Conservation (phyloP, 1,140 invertebrate genomes). For the Ericerus pela region DNA sequence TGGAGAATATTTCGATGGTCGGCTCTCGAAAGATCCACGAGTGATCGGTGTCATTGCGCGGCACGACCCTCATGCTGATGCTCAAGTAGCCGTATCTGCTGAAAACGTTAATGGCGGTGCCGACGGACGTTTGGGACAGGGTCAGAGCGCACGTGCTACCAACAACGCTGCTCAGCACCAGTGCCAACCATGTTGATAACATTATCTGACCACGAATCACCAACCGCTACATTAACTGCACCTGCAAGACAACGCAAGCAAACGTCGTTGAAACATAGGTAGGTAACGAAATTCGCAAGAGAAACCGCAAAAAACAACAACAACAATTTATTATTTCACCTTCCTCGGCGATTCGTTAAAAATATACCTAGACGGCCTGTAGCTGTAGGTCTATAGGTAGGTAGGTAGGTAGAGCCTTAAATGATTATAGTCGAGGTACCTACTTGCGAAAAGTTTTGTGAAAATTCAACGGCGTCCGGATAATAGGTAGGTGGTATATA, state of each 20-base stretch:
- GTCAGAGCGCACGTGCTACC: neutral
- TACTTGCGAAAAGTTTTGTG: too few relatives aligned
- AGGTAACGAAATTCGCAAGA: too few relatives aligned
- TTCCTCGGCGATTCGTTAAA: too few relatives aligned
- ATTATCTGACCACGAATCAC: neutral
- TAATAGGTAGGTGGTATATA: too few relatives aligned
- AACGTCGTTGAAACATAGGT: too few relatives aligned
- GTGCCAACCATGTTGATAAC: slow-evolving; percentile 7
- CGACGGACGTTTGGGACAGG: slow-evolving; percentile 41
- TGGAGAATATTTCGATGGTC: slow-evolving; percentile 56
- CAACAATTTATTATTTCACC: too few relatives aligned
- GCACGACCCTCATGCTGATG: slow-evolving; percentile 68
- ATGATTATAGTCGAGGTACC: too few relatives aligned
- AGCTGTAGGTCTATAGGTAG: too few relatives aligned
- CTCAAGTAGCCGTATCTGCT: slow-evolving; percentile 61
- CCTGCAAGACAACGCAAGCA: neutral
- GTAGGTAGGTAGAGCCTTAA: too few relatives aligned
- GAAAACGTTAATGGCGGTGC: slow-evolving; percentile 56
- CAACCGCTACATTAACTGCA: neutral
- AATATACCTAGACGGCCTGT: too few relatives aligned
- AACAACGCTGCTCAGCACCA: neutral
- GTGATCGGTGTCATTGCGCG: slow-evolving; percentile 56
- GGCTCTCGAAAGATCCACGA: slow-evolving; percentile 71
- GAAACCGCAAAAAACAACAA: too few relatives aligned
- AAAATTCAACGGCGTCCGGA: too few relatives aligned